Evolutionary conservation across 2,113 vertebrate genomes (phyloP).

Genomic region (Dicaeum eximium): DNA sequence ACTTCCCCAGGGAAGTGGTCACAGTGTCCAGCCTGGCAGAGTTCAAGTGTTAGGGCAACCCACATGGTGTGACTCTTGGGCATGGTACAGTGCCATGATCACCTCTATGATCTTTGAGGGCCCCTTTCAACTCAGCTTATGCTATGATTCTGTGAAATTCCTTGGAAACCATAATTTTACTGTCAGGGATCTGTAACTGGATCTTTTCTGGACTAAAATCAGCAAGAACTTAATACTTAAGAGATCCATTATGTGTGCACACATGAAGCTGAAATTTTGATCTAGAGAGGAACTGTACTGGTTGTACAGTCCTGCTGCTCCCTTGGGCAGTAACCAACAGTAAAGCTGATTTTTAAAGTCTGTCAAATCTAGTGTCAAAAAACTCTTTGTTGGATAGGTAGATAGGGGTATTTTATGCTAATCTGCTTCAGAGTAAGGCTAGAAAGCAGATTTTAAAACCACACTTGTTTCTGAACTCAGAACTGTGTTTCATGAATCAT

Average conservation of each 20-base stretch:
- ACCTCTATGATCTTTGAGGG: background rate
- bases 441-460: background rate
- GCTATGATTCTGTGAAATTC: background rate
- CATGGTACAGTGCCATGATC: background rate
- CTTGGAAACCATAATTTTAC: background rate
- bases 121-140: background rate
- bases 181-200: background rate
- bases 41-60: rapidly evolving
- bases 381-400: background rate
- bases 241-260: background rate
- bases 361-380: background rate
- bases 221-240: background rate
- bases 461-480: background rate
- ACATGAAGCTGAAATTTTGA: background rate
- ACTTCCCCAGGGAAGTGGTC: background rate
- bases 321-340: background rate
- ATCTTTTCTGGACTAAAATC: background rate
- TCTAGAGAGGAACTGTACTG: background rate
- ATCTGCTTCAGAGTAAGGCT: background rate
- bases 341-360: background rate
- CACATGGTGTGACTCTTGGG: background rate
- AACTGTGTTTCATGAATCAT: background rate
- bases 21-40: background rate
- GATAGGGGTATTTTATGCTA: background rate
- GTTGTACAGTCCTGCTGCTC: background rate